A percentile compares a stretch with the other conserved stretches of the same genome.
phyloP scores from a whole-genome alignment of 2,888 invertebrate species.

The Scaptomyza reducta region DNA sequence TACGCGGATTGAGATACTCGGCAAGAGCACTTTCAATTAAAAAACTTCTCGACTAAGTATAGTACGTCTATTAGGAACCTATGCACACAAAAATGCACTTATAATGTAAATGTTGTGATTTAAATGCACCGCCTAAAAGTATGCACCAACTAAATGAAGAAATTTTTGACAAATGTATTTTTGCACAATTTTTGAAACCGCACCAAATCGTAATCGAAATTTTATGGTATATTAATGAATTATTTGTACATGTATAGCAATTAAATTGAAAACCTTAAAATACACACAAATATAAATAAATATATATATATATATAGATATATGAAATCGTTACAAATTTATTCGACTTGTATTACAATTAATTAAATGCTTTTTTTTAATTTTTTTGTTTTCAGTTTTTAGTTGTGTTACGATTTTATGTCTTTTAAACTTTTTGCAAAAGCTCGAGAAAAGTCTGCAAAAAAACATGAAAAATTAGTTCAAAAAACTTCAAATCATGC shows the following conservation, averaged over 20 bases:
- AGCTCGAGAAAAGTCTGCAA: conserved; percentile 72
- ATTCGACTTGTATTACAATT: conserved; percentile 32
- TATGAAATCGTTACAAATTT: conserved; percentile 26
- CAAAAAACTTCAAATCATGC: conserved; percentile 43
- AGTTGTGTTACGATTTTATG: conserved; percentile 42
- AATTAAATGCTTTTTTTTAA: conserved; percentile 34
- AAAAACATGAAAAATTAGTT: conserved; percentile 23
- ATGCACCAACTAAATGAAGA: conserved; percentile 63
- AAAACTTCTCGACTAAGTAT: conserved; percentile 31
- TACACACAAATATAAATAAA: conserved; percentile 19
- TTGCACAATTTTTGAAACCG: conserved; percentile 73
- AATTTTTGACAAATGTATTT: conserved; percentile 73
- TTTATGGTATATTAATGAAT: conserved; percentile 56
- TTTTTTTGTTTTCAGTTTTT: conserved; percentile 15
- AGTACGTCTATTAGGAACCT: conserved; percentile 34
- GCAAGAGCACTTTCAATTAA: conserved; percentile 32
- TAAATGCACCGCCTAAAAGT: conserved; percentile 76
- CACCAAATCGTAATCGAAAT: conserved; percentile 60
- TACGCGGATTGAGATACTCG: conserved; percentile 41
- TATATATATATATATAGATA: conserved; percentile 19
- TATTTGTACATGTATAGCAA: conserved; percentile 52
- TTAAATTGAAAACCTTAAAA: conserved; percentile 28
- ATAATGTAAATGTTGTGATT: conserved; percentile 77
- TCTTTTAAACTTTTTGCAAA: conserved; percentile 34
- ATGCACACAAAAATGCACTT: conserved; percentile 64